These are phyloP conservation scores for Numenius phaeopus DNA, from an alignment of 2,797 vertebrate species.

Conservation along the genomic window DNA sequence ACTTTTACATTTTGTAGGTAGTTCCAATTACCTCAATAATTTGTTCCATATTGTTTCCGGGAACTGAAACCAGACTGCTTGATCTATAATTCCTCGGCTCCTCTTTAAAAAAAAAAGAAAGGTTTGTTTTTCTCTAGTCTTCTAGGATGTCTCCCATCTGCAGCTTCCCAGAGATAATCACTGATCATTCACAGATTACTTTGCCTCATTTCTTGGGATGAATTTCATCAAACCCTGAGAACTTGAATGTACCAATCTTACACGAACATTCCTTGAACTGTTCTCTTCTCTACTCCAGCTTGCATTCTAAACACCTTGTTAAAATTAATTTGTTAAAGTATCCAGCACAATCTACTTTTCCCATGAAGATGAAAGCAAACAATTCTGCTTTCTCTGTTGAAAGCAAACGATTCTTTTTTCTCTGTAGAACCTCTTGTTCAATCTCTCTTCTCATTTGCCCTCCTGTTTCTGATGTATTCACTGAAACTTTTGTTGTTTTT, in stretches of 20 bases:
- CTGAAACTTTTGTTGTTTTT: not conserved
- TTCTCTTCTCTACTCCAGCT: not conserved
- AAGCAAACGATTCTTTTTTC: not conserved
- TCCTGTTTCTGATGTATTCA: not conserved
- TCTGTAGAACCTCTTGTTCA: not conserved
- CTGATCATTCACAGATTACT: conserved; percentile 1
- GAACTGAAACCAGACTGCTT: not conserved
- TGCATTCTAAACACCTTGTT: conserved; percentile 19
- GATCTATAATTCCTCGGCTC: not conserved
- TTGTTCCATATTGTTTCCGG: not conserved
- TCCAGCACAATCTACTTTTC: not conserved
- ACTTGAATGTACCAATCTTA: not conserved
- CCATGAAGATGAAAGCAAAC: not conserved
- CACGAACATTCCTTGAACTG: not conserved
- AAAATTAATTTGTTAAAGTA: not conserved
- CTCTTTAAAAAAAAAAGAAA: not conserved
- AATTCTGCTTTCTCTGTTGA: not conserved
- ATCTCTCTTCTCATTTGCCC: not conserved
- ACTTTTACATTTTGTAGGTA: not conserved
- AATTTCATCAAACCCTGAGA: not conserved
- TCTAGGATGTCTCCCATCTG: not conserved
- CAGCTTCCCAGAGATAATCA: not conserved
- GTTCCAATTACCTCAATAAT: not conserved
- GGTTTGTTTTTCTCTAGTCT: not conserved
- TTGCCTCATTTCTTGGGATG: not conserved